phyloP scores from a whole-genome alignment of 2,113 vertebrate genomes.

The Heptranchias perlo region DNA sequence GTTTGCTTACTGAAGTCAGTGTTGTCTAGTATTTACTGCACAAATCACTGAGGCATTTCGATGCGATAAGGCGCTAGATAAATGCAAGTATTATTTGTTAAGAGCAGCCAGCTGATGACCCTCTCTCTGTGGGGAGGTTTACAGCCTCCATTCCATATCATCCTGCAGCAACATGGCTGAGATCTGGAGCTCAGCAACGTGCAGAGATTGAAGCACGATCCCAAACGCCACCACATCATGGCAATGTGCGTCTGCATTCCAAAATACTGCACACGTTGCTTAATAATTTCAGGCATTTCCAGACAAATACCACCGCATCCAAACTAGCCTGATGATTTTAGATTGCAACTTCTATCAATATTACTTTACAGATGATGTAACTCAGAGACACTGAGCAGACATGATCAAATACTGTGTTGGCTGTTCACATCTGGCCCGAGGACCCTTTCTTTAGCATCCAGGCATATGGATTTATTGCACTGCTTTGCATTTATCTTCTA shows the following conservation, averaged over 20 bases:
- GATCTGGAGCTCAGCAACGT: neutral
- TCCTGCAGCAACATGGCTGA: neutral
- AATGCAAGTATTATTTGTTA: neutral
- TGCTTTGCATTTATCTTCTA: constrained; percentile 20
- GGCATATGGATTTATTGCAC: neutral
- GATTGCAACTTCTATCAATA: neutral
- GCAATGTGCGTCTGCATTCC: too few species aligned
- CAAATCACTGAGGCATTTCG: neutral
- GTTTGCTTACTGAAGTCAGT: neutral
- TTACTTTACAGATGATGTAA: neutral
- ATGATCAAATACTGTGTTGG: neutral
- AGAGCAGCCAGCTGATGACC: neutral
- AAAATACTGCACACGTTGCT: too few species aligned
- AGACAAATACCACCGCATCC: neutral
- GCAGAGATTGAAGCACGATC: neutral
- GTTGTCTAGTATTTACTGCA: neutral
- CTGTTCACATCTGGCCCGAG: neutral
- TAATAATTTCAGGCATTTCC: neutral
- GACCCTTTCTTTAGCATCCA: neutral
- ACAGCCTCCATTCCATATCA: neutral
- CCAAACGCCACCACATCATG: neutral
- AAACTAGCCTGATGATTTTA: neutral
- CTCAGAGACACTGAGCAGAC: neutral
- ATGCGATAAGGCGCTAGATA: neutral
- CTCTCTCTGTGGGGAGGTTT: neutral